Base-by-base conservation (phyloP, 2,888 invertebrate genomes). In the Pollenia angustigena region DNA sequence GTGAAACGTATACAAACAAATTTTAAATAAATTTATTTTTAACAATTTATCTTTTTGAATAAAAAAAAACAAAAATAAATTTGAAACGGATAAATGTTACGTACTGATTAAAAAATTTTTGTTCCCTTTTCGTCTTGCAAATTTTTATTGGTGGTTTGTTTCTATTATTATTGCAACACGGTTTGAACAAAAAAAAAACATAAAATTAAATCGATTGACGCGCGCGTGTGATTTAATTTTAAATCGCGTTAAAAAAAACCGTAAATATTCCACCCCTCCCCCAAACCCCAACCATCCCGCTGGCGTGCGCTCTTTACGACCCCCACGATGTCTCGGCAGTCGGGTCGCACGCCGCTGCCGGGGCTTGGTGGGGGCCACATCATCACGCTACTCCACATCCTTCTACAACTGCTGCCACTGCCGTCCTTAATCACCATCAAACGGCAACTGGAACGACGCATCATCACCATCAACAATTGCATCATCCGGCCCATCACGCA, bases 251-350 rank as follows among this genome's bases (percentile, higher is more conserved):
- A 91, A 93, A 93, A 92, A 93, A 93, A 93, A 93, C 93, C 92
- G 93, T 94, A 93, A 93, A 90, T 93, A 93, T 93, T 93, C 93
- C 93, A 92, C 93, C 93, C 92, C 94, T 93, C 89, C 93, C 93
- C 92, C 93, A 93, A 91, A 93, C 93, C 92, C 92, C 92, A 93
- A 94, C 93, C 92, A 93, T 94, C 93, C 94, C 93, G 93, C 93
- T 93, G 93, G 93, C 93, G 93, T 93, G 93, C 92, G 93, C 93
- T 93, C 93, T 93, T 89, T 93, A 93, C 94, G 93, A 94, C 93
- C 93, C 93, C 94, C 93, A 94, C 93, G 93, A 93, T 93, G 94
- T 94, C 93, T 93, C 93, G 94, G 93, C 93, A 93, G 93, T 92
- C 91, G 92, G 93, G 93, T 93, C 93, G 93, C 93, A 93, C 94